Evolutionary conservation across 2,113 vertebrate genomes (phyloP).

Genomic region (Calcarius ornatus): DNA sequence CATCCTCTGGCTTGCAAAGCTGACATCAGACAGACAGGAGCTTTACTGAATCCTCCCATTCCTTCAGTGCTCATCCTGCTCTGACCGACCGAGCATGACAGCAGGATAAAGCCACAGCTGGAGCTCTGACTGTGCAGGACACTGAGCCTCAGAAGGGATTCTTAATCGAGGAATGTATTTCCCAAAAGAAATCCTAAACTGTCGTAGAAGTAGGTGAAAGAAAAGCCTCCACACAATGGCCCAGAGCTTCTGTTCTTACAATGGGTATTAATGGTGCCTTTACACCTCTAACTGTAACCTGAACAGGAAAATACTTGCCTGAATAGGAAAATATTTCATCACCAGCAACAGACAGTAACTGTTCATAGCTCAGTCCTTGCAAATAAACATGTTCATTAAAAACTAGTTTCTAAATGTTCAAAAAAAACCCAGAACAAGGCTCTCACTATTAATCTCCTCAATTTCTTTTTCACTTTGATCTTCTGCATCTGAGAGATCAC

Average conservation of each 20-base stretch:
- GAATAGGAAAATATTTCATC: background rate
- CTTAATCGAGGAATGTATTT: background rate
- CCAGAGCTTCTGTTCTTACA: background rate
- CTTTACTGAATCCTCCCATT: background rate
- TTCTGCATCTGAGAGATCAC: background rate
- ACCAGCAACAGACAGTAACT: background rate
- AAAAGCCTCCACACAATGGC: background rate
- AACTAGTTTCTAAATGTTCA: background rate
- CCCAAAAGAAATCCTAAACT: background rate
- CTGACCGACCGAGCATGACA: accelerated
- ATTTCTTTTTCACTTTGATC: background rate
- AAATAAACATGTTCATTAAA: background rate
- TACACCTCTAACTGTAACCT: background rate
- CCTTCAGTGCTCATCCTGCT: background rate
- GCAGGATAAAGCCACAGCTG: background rate
- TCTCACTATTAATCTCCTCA: background rate
- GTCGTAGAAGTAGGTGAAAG: background rate
- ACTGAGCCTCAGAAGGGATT: background rate
- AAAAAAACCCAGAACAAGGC: background rate
- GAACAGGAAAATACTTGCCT: background rate
- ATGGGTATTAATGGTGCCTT: background rate
- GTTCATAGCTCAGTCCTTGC: background rate
- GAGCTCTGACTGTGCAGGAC: background rate
- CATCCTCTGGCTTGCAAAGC: background rate
- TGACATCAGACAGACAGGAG: background rate